Evolutionary conservation across 2,797 vertebrate species (phyloP), one percentile per base, ranked within the genome.

Genomic region (Gymnodraco acuticeps): DNA sequence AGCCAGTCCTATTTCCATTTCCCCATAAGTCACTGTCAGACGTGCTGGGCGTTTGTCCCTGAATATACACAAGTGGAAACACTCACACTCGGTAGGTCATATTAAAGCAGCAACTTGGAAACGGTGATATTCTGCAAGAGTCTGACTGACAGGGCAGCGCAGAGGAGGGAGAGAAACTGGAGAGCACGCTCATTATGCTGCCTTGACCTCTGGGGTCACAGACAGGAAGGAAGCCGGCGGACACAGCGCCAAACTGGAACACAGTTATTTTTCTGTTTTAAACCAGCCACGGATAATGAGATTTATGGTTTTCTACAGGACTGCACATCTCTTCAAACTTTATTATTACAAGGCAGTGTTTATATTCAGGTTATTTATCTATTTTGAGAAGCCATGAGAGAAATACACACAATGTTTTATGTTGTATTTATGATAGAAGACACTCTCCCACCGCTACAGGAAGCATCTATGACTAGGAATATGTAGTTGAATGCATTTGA

Each of bases 171-270:
- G 58, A 53, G 90, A 75, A 87, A 86, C 78, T 46, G 23, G 83
- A 89, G 88, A 80, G 75, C 7, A 4, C 2, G 31, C 72, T 91
- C 87, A 80, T 92, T 90, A 90, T 86, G 67, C 84, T 78, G 81
- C 63, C 51, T 10, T 91, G 89, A 94, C 92, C 88, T 72, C 43
- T 4, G 64, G 72, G 91, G 89, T 93, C 88, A 91, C 67, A 73
- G 73, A 81, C 88, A 92, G 90, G 90, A 93, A 91, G 86, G 82
- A 89, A 85, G 73, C 73, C 31, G 53, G 75, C 27, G 68, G 80
- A 93, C 87, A 65, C 76, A 67, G 67, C 10, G 0, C 70, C 68
- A 62, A 68, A 72, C 65, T 73, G 70, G 62, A 89, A 63, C n/a
- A 2, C 56, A 72, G 74, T 14, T 64, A n/a, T 76, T 71, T 58